Evolutionary conservation across 2,888 invertebrate genomes (phyloP), one percentile per base, ranked within the genome.

Genomic region (Monochamus alternatus): DNA sequence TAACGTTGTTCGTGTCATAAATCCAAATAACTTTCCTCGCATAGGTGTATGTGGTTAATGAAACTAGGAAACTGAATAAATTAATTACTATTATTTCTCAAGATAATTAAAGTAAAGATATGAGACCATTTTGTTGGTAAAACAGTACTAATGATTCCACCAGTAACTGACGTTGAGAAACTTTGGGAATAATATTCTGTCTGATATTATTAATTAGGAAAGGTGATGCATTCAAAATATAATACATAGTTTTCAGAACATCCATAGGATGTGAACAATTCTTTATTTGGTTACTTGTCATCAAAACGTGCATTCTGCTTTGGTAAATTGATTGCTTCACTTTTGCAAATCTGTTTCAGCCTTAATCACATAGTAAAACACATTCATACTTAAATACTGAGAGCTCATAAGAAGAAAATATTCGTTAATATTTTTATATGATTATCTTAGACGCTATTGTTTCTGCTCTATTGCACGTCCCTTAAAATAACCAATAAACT

Each of bases 1-100:
- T 68, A 65, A 65, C 51, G 31, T 31, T n/a, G 31, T 32, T 66
- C 52, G 52, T 31, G n/a, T 52, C 52, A n/a, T 66, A 66, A 52
- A 66, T 52, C 10, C 32, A 47, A 47, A 38, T 47, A 64, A 66
- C 66, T 55, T 55, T 66, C 66, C 52, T 55, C 51, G 51, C 52
- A n/a, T 66, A 52, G 22, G 22, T 22, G 22, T 55, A 63, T 22
- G 52, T 14, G n/a, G 52, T 52, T 71, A 63, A 14, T 63, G 63
- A 52, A 52, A 62, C 52, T 63, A 63, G 32, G 71, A 52, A 71
- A 52, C 51, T 63, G 51, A 71, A 9, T 59, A 43, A 59, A 73
- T 58, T 73, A 73, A 65, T 73, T 73, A 60, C 31, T 62, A 73
- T 73, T 66, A 73, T 73, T 73, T 73, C 73, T 67, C 73, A 73